Evolutionary conservation across 53 echinoderm and acorn worm genomes (phyloP), one percentile per base, ranked within the genome.

Genomic region (Hippasteria phrygiana): DNA sequence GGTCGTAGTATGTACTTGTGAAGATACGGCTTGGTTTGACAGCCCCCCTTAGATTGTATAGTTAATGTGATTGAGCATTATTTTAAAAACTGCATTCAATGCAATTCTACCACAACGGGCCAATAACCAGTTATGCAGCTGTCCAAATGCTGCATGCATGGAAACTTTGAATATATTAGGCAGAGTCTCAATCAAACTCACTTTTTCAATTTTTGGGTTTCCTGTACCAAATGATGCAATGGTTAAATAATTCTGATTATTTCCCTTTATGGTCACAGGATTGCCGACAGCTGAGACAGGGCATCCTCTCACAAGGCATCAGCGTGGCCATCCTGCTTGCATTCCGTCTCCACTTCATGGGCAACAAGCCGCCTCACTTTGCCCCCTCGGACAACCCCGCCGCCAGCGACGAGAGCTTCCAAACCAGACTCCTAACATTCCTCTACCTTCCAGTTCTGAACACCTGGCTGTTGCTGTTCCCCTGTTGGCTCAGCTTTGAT

Each of bases 301-400:
- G 94, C 29, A 24, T 98, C 1, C 18, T 93, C 9, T 78, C 88
- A 14, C 93, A 94, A 75, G 87, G 70, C 3, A n/a, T 91, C 13
- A 73, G 94, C 29, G 84, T 93, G 8, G 36, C 83, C 28, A 43
- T 89, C 33, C 91, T 98, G 35, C 73, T 98, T 1, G 73, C 89
- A 5, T 77, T 95, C 65, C 92, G 98, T 34, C 87, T 98, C 32
- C 90, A 94, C 67, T 75, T 93, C 29, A 96, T 92, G 72, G 98
- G 98, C 63, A 91, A 70, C 40, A 87, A 73, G 43, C 93, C 95
- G 12, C 98, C 98, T 0, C 78, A 89, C 11, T 98, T 98, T 88
- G 92, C 98, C 3, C 95, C 98, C 0, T 91, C 98, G 0, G 98
- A 98, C 77, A 98, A 98, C 50, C 98, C 98, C 3, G 98, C 98